Evolutionary conservation across 2,797 vertebrate genomes (phyloP).

Genomic region (Sus cebifrons): DNA sequence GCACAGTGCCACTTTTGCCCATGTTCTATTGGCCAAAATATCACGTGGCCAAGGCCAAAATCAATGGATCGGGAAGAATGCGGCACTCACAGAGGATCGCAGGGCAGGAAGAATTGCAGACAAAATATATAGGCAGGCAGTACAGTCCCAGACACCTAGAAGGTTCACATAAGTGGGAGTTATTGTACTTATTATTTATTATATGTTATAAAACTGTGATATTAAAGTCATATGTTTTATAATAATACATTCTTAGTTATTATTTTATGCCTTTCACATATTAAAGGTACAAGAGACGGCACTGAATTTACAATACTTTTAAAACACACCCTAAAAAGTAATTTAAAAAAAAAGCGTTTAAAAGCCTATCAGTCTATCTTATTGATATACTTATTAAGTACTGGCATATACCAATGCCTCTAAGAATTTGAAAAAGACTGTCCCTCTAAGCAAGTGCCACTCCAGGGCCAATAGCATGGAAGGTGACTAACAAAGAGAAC

Average conservation of each 20-base stretch:
- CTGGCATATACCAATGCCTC: not conserved
- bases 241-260: not conserved
- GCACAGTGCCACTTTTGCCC: not conserved
- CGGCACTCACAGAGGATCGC: not conserved
- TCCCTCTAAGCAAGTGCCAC: not conserved
- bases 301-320: slow-evolving; percentile 33
- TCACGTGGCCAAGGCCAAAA: not conserved
- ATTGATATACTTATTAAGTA: not conserved
- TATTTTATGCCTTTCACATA: not conserved
- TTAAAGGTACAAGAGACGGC: not conserved
- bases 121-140: not conserved
- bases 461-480: not conserved
- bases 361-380: slow-evolving; percentile 4
- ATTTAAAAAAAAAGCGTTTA: slow-evolving; percentile 12
- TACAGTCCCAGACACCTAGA: not conserved
- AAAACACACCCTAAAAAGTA: slow-evolving; percentile 13
- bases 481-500: too few relatives aligned
- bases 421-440: not conserved
- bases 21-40: not conserved
- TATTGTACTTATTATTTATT: not conserved
- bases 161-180: not conserved
- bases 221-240: not conserved
- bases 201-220: not conserved
- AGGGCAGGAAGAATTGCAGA: not conserved
- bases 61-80: not conserved